Conservation (phyloP, 2,888 invertebrate species). For the Agrochola circellaris region DNA sequence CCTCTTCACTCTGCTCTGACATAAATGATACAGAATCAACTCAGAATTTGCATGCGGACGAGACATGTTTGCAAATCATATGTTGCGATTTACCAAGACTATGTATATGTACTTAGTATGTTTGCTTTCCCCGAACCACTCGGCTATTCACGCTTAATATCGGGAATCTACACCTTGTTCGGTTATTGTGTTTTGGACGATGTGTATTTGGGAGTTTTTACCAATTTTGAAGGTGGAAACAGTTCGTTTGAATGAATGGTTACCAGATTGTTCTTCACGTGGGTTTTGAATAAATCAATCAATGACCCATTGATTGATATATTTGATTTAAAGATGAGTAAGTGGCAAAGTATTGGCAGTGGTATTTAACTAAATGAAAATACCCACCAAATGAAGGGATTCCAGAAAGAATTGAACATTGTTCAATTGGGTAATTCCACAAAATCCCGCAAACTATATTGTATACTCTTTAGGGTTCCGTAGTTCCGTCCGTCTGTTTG, state of each 20-base stretch:
- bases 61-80: slow-evolving; percentile 79
- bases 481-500: too few species aligned
- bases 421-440: too few species aligned
- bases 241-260: not conserved
- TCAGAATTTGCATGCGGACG: slow-evolving; percentile 75
- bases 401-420: not conserved
- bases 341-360: not conserved
- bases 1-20: slow-evolving; percentile 60
- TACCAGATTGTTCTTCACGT: not conserved
- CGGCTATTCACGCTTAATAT: slow-evolving; percentile 49
- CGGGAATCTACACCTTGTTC: slow-evolving; percentile 32
- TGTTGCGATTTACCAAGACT: slow-evolving; percentile 71
- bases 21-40: slow-evolving; percentile 79
- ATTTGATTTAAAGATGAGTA: not conserved
- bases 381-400: not conserved
- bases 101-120: slow-evolving; percentile 58
- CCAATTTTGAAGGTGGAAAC: not conserved
- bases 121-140: slow-evolving; percentile 42
- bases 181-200: slow-evolving; percentile 11
- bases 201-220: not conserved
- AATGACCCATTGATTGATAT: not conserved
- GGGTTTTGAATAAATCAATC: not conserved
- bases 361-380: not conserved
- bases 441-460: too few species aligned
- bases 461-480: too few species aligned